phyloP scores from a whole-genome alignment of 2,113 vertebrate genomes.

The Pteruthius melanotis region DNA sequence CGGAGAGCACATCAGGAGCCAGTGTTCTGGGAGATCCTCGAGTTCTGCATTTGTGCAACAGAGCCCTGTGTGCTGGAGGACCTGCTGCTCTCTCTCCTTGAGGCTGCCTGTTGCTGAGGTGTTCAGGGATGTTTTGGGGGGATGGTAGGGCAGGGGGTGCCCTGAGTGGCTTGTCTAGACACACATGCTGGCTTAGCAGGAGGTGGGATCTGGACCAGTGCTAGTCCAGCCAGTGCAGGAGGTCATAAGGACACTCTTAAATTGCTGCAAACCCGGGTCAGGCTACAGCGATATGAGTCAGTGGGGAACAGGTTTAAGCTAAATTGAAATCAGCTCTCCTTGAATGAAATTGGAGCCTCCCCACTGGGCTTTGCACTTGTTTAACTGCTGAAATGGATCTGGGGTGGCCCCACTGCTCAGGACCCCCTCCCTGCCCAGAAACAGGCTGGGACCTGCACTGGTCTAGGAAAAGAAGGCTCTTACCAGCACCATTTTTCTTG shows the following conservation, averaged over 20 bases:
- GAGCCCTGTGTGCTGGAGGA: rapidly evolving
- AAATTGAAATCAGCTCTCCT: slow-evolving; percentile 12
- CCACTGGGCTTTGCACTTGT: neutral
- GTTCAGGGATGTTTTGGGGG: neutral
- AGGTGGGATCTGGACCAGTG: neutral
- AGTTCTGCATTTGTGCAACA: neutral
- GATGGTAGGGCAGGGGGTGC: neutral
- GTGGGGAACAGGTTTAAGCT: neutral
- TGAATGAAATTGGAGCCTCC: slow-evolving; percentile 9
- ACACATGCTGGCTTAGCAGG: neutral
- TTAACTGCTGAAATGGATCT: slow-evolving; percentile 39
- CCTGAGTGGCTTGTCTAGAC: neutral
- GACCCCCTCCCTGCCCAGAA: neutral
- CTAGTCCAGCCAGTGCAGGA: rapidly evolving
- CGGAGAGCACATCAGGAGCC: neutral
- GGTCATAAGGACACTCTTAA: neutral
- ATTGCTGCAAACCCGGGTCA: neutral
- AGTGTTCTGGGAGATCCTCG: neutral
- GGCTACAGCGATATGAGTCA: neutral
- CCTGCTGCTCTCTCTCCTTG: neutral
- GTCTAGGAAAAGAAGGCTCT: neutral
- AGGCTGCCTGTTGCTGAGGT: neutral
- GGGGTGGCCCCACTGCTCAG: neutral
- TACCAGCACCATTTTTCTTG: neutral
- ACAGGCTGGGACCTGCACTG: neutral